A percentile compares a stretch with the other conserved stretches of the same genome.
phyloP scores from a whole-genome alignment of 2,113 vertebrate species.

The Salvator merianae region DNA sequence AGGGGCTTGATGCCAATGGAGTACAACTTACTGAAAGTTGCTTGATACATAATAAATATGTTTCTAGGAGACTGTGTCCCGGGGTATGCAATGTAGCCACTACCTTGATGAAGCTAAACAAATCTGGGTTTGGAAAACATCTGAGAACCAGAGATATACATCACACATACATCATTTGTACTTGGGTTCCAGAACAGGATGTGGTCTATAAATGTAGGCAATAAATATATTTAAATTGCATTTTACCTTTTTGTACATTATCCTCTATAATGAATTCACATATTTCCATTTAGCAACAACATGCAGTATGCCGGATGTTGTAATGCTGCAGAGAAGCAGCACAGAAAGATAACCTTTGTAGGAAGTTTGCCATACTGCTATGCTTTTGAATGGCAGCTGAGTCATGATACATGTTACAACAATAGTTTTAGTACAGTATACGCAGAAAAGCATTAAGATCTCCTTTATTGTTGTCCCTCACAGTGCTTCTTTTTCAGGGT shows the following conservation, averaged over 20 bases:
- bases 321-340: neutral
- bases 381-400: neutral
- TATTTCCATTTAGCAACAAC: neutral
- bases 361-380: neutral
- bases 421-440: conserved; percentile 5
- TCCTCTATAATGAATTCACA: neutral
- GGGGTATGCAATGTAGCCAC: too few relatives aligned
- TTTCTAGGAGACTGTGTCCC: too few relatives aligned
- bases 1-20: neutral
- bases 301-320: neutral
- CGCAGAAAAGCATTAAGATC: neutral
- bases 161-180: neutral
- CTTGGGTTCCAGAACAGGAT: neutral
- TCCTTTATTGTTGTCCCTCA: conserved; percentile 13
- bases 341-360: neutral
- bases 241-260: neutral
- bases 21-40: neutral
- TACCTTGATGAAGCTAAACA: too few relatives aligned
- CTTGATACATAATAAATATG: neutral
- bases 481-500: conserved; percentile 74
- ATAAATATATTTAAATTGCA: neutral
- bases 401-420: neutral
- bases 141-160: too few relatives aligned
- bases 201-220: too few relatives aligned
- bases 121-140: too few relatives aligned